Evolutionary conservation across 2,797 vertebrate species (phyloP), one percentile per base, ranked within the genome.

Genomic region (Melanotaenia boesemani): DNA sequence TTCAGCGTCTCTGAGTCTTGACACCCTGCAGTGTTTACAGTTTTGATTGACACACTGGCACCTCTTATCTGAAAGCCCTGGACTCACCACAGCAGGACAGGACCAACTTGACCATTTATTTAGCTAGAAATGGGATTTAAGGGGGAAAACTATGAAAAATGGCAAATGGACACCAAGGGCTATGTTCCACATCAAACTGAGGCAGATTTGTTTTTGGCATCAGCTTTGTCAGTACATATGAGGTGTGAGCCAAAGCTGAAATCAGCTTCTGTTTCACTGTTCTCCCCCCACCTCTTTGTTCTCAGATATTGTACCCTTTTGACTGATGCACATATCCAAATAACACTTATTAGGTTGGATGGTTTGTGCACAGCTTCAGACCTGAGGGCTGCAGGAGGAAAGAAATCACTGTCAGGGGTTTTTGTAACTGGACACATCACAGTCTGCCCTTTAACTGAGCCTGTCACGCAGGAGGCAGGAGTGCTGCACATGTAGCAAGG

Each of bases 371-470:
- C 24, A n/a, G 44, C 30, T 50, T 20, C 34, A 24, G 46, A 63
- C 65, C 61, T 70, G 39, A 5, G 12, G 20, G 37, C 32, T 22
- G 8, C 36, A 58, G 13, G 22, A 69, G 20, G 36, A 26, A 46
- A 57, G 55, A 39, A 3, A 28, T 69, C 66, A 26, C 50, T 59
- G 41, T 61, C 12, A 15, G 12, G 58, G 37, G 54, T 55, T 10
- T 32, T 55, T 71, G 46, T 32, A 66, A 62, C 65, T 63, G 34
- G 65, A 37, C 39, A 13, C 39, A 72, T 54, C 70, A 48, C 41
- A 46, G 26, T 62, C 60, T 69, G 63, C 46, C 62, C 72, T 74
- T 59, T 70, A n/a, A 41, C 36, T 26, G 64, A 28, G 36, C 10
- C 74, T 26, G 67, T 37, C 28, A 20, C 26, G 36, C 63, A 46